Base-by-base conservation (phyloP, 2,797 vertebrate species). In the Sebastiscus albofasciatus region DNA sequence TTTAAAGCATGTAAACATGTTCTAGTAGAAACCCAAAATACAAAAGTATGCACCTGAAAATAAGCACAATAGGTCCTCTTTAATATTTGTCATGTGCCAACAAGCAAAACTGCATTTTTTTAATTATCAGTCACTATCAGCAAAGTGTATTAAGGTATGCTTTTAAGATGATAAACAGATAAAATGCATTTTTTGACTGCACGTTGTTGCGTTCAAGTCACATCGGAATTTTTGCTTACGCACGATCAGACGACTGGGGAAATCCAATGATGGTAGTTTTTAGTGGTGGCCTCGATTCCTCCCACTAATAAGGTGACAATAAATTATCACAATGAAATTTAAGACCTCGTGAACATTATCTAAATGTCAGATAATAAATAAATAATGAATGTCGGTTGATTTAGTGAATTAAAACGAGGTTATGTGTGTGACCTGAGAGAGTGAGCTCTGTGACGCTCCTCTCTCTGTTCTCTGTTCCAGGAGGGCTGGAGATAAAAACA, bases 381-480 rank as follows among this genome's bases (percentile, higher is more conserved):
- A 42, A 42, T 42, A 42, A 42, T 42, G 6, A 42, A 42, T 42
- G 13, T 42, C 39, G 39, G 39, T 42, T 8, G 31, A 33, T 33
- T 33, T 39, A 39, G 36, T 39, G 12, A 13, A 39, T 42, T 42
- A 42, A 42, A 42, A 42, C 13, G 39, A 42, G 13, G 39, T 42
- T 42, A 16, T 18, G 39, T 16, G 39, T 11, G 67, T 8, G n/a
- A 6, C 62, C 0, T 88, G 85, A 93, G 14, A 42, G 80, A 89
- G 75, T 87, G 77, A 81, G 77, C 66, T n/a, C 11, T 46, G 86
- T 88, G 88, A 88, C 89, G 83, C 84, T 79, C 60, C 62, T 59
- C 67, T 68, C 64, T 34, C 82, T 29, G 85, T 77, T 77, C 60
- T 34, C 82, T 29, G 85, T 77, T 77, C 55, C 64, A 24, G 46